phyloP scores from a whole-genome alignment of 2,888 invertebrate species.

The Morpho deidamia region DNA sequence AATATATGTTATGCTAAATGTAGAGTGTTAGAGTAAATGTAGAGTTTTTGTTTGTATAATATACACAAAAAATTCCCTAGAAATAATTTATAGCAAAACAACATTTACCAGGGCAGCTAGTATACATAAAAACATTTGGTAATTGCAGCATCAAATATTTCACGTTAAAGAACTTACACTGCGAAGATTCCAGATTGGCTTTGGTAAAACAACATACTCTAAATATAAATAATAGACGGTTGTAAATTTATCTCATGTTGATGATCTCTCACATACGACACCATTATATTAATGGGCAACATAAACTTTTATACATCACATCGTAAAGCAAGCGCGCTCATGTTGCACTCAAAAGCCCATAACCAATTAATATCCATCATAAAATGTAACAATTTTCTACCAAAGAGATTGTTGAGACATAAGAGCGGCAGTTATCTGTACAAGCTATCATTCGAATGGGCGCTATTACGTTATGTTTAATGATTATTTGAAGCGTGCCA shows the following conservation, averaged over 20 bases:
- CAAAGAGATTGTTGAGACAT: conserved; percentile 69
- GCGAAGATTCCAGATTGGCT: too few relatives aligned
- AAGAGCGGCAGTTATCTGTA: conserved; percentile 64
- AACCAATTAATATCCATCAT: conserved; percentile 64
- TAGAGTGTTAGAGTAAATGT: too few relatives aligned
- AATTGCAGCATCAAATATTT: too few relatives aligned
- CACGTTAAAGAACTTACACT: too few relatives aligned
- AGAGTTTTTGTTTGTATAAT: too few relatives aligned
- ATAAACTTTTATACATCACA: conserved; percentile 36
- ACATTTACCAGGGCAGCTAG: too few relatives aligned
- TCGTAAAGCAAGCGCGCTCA: conserved; percentile 59
- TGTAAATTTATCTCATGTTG: neutral
- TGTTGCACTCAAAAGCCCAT: conserved; percentile 64
- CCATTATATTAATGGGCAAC: conserved; percentile 5
- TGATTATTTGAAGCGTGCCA: conserved; percentile 69
- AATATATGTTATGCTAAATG: too few relatives aligned
- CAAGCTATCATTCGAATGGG: conserved; percentile 68
- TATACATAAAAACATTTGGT: too few relatives aligned
- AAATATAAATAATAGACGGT: too few relatives aligned
- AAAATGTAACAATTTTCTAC: conserved; percentile 62
- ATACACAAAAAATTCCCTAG: too few relatives aligned
- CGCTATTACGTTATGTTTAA: conserved; percentile 65
- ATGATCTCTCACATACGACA: neutral
- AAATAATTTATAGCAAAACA: too few relatives aligned
- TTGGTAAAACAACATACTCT: too few relatives aligned